Evolutionary conservation across 2,797 vertebrate genomes (phyloP).

Genomic region (Gadopsis bispinosus): DNA sequence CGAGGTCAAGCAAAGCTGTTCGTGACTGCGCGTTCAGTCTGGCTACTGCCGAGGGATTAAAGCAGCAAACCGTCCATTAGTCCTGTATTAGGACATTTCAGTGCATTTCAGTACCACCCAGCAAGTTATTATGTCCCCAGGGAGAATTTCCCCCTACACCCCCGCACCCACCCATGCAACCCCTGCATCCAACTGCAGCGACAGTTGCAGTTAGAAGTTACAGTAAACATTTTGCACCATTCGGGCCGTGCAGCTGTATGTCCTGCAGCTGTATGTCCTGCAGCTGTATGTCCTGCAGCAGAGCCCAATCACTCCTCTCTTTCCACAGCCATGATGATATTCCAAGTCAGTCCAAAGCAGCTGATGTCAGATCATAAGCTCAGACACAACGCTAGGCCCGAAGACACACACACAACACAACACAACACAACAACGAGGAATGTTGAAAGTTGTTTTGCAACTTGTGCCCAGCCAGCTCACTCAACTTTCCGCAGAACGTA

Average conservation of each 20-base stretch:
- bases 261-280: too few species aligned
- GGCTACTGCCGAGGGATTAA: not conserved
- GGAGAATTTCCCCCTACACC: too few species aligned
- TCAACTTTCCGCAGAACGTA: not conserved
- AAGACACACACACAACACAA: not conserved
- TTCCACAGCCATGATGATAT: slow-evolving; percentile 6
- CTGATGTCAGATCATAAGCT: slow-evolving; percentile 4
- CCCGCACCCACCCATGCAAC: too few species aligned
- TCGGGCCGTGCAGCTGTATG: not conserved
- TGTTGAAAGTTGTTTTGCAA: not conserved
- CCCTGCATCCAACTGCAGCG: too few species aligned
- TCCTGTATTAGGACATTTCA: not conserved
- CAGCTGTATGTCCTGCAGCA: too few species aligned
- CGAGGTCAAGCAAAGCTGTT: not conserved
- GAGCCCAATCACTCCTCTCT: not conserved
- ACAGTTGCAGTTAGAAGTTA: not conserved
- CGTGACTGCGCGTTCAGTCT: not conserved
- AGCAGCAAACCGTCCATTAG: not conserved
- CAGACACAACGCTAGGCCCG: not conserved
- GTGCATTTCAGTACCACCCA: not conserved
- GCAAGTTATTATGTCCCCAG: not conserved
- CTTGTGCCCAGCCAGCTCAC: slow-evolving; percentile 17
- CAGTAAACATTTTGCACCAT: slow-evolving; percentile 21
- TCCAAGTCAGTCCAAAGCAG: not conserved
- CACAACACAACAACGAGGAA: not conserved